Conservation (phyloP, 2,888 invertebrate genomes). For the Synanthedon andrenaeformis region DNA sequence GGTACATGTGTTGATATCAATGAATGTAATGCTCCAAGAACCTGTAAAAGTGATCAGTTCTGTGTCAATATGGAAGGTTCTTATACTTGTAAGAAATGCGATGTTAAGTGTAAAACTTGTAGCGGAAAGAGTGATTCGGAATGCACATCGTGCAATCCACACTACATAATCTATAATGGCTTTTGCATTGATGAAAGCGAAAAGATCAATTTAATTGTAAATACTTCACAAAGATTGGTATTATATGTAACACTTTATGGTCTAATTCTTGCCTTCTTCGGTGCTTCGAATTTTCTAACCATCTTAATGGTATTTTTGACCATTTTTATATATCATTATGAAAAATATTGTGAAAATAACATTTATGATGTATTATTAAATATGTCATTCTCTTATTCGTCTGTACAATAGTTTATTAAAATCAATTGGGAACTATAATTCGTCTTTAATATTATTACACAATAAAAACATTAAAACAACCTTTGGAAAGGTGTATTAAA, state of each 20-base stretch:
- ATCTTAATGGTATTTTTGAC: slow-evolving; percentile 24
- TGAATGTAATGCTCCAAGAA: slow-evolving; percentile 75
- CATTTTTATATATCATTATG: slow-evolving; percentile 25
- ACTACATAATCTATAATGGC: slow-evolving; percentile 33
- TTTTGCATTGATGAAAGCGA: slow-evolving; percentile 35
- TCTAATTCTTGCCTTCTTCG: slow-evolving; percentile 27
- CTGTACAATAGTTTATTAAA: not conserved
- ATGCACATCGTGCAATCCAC: slow-evolving; percentile 80
- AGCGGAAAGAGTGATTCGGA: slow-evolving; percentile 86
- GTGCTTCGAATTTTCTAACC: slow-evolving; percentile 24
- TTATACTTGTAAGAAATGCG: slow-evolving; percentile 82
- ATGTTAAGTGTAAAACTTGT: slow-evolving; percentile 85
- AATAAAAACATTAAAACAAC: slow-evolving; percentile 4
- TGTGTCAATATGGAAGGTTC: slow-evolving; percentile 90
- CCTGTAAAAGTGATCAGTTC: slow-evolving; percentile 77
- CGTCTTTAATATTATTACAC: not conserved
- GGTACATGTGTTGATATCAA: slow-evolving; percentile 85
- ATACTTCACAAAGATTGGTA: slow-evolving; percentile 23
- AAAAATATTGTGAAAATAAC: slow-evolving; percentile 23
- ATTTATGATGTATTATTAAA: slow-evolving; percentile 20
- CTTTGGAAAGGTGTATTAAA: slow-evolving; percentile 60
- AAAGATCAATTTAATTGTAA: slow-evolving; percentile 26
- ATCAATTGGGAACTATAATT: slow-evolving; percentile 7
- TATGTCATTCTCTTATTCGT: not conserved
- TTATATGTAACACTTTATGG: slow-evolving; percentile 34